These are phyloP conservation scores for Ormyrus labotus DNA, from an alignment of 2,888 invertebrate species.

Conservation along the genomic window DNA sequence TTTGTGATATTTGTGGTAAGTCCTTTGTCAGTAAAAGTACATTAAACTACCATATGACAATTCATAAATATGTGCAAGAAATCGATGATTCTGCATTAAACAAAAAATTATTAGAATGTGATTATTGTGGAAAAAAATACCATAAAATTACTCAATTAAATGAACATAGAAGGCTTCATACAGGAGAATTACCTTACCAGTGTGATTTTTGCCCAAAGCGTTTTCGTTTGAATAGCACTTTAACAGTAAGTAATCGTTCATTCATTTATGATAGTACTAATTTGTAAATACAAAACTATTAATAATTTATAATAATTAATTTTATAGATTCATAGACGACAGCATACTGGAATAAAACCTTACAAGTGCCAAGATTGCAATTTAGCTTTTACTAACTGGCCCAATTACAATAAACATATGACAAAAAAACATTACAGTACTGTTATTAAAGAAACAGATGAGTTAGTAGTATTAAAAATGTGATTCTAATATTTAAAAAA, in stretches of 20 bases:
- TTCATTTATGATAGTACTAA: background rate
- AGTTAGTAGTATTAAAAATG: conserved; percentile 23
- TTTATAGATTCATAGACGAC: conserved; percentile 81
- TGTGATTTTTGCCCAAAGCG: conserved; percentile 32
- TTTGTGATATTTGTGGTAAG: conserved; percentile 19
- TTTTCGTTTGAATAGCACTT: conserved; percentile 32
- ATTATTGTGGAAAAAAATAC: conserved; percentile 29
- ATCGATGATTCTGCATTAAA: conserved; percentile 2
- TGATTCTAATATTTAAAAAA: background rate
- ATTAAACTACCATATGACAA: conserved; percentile 8
- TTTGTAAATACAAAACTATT: background rate
- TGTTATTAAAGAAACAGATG: conserved; percentile 11
- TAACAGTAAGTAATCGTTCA: conserved; percentile 13
- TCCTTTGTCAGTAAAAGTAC: conserved; percentile 27
- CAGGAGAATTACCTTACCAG: conserved; percentile 32
- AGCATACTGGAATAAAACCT: conserved; percentile 82
- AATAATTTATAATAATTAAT: background rate
- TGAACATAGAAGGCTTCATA: conserved; percentile 28
- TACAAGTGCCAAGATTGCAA: conserved; percentile 85
- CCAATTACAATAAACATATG: conserved; percentile 90
- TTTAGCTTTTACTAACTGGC: conserved; percentile 87
- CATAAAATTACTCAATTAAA: conserved; percentile 1
- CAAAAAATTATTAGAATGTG: conserved; percentile 25
- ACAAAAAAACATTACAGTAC: conserved; percentile 80
- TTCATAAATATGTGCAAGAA: conserved; percentile 11